Evolutionary conservation across 2,888 invertebrate genomes (phyloP).

Genomic region (Hypena proboscidalis): DNA sequence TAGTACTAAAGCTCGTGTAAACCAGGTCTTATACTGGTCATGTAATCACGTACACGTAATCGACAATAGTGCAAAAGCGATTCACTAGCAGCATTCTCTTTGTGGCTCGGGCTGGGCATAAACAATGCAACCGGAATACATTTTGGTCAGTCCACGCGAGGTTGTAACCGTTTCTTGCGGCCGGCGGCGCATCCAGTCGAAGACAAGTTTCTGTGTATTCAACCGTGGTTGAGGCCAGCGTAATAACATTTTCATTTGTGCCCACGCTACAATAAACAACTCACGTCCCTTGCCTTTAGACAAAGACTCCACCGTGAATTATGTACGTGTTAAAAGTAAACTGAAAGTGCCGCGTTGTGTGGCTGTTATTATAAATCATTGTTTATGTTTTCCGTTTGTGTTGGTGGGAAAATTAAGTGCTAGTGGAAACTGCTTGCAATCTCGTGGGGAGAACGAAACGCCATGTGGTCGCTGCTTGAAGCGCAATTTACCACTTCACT

Average conservation of each 20-base stretch:
- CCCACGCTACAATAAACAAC: slow-evolving; percentile 84
- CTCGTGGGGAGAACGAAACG: slow-evolving; percentile 63
- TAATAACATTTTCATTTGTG: slow-evolving; percentile 85
- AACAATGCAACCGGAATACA: slow-evolving; percentile 11
- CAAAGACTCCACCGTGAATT: slow-evolving; percentile 84
- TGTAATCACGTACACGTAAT: no score
- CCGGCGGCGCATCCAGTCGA: slow-evolving; percentile 48
- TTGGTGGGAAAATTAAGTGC: slow-evolving; percentile 80
- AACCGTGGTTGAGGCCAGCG: slow-evolving; percentile 66
- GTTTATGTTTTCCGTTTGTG: slow-evolving; percentile 85
- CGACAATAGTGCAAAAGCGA: no score
- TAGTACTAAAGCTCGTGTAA: no score
- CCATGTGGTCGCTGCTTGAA: slow-evolving; percentile 57
- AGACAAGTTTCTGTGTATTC: slow-evolving; percentile 51
- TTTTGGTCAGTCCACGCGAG: slow-evolving; percentile 13
- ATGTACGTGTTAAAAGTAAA: slow-evolving; percentile 86
- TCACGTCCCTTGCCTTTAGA: slow-evolving; percentile 83
- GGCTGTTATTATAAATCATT: slow-evolving; percentile 85
- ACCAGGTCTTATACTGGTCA: no score
- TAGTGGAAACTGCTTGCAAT: slow-evolving; percentile 76
- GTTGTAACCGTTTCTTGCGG: slow-evolving; percentile 10
- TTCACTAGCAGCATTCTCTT: no score
- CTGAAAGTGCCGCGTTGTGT: slow-evolving; percentile 84
- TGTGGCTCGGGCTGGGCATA: neutral
- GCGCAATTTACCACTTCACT: slow-evolving; percentile 54